Evolutionary conservation across 2,113 vertebrate genomes (phyloP).

Genomic region (Micronycteris hirsuta): DNA sequence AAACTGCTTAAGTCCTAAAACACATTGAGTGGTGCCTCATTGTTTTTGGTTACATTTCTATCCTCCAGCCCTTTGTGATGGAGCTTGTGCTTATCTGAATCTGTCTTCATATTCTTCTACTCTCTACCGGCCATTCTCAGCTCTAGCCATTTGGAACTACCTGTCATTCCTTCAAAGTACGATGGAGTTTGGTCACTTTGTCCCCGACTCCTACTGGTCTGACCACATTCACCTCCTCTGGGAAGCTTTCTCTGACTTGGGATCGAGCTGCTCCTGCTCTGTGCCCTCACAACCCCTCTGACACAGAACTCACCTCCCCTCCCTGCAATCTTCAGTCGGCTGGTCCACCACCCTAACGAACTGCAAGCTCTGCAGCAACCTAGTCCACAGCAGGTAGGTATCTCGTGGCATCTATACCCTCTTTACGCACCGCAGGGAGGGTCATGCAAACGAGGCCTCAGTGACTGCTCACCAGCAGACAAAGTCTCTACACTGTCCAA

Average conservation of each 20-base stretch:
- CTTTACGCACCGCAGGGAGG: background rate
- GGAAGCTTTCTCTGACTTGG: background rate
- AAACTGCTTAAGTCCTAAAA: background rate
- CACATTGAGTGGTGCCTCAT: background rate
- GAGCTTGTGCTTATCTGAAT: background rate
- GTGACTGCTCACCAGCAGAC: background rate
- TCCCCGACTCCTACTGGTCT: background rate
- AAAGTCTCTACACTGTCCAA: background rate
- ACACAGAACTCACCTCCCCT: background rate
- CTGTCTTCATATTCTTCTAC: too few relatives aligned
- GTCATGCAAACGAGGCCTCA: background rate
- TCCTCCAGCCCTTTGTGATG: background rate
- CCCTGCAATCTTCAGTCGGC: background rate
- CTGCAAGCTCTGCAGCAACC: background rate
- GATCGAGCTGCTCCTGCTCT: background rate
- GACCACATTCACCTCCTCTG: background rate
- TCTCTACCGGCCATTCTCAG: background rate
- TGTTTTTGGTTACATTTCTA: background rate
- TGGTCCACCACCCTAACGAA: background rate
- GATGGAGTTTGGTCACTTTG: background rate
- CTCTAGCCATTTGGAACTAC: background rate
- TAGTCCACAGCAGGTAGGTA: background rate
- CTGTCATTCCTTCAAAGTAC: background rate
- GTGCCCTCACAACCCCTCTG: fast-evolving
- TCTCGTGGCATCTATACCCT: background rate